A percentile compares a stretch with the other conserved stretches of the same genome.
Evolutionary conservation across 92 coral and sea anemone genomes (phyloP).

Genomic region (Epizoanthus scotinus): DNA sequence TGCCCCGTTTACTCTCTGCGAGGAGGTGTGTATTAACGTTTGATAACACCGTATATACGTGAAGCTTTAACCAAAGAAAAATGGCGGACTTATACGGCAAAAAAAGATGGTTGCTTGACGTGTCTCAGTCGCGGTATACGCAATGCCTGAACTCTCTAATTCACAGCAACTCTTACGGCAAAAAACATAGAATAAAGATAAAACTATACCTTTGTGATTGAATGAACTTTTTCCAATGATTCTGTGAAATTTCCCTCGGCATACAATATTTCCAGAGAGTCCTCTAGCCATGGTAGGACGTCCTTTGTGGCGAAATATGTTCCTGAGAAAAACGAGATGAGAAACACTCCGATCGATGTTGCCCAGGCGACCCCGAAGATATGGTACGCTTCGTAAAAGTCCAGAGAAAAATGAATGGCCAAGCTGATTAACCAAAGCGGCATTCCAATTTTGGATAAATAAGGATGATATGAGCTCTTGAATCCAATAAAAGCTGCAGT

Average conservation of each 20-base stretch:
- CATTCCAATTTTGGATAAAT: constrained; percentile 63
- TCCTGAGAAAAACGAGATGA: constrained; percentile 80
- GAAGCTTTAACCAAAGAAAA: too few relatives aligned
- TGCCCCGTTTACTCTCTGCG: too few relatives aligned
- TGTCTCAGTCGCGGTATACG: too few relatives aligned
- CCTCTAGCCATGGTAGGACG: constrained; percentile 93
- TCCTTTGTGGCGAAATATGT: constrained; percentile 65
- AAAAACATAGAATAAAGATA: background rate
- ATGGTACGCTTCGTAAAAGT: constrained; percentile 92
- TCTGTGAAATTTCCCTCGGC: constrained; percentile 84
- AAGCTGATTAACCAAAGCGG: constrained; percentile 74
- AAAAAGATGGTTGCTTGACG: background rate
- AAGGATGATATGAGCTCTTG: constrained; percentile 69
- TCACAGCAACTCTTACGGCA: too few relatives aligned
- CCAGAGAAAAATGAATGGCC: constrained; percentile 80
- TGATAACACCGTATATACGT: too few relatives aligned
- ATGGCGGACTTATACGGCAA: too few relatives aligned
- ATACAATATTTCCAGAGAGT: constrained; percentile 76
- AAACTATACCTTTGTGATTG: constrained; percentile 73
- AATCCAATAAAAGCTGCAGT: constrained; percentile 86
- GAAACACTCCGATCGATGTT: constrained; percentile 80
- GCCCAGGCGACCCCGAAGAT: constrained; percentile 98
- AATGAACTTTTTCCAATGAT: constrained; percentile 72
- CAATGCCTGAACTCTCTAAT: too few relatives aligned
- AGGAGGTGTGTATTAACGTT: too few relatives aligned